Evolutionary conservation across 2,113 vertebrate genomes (phyloP).

Genomic region (Bos javanicus): DNA sequence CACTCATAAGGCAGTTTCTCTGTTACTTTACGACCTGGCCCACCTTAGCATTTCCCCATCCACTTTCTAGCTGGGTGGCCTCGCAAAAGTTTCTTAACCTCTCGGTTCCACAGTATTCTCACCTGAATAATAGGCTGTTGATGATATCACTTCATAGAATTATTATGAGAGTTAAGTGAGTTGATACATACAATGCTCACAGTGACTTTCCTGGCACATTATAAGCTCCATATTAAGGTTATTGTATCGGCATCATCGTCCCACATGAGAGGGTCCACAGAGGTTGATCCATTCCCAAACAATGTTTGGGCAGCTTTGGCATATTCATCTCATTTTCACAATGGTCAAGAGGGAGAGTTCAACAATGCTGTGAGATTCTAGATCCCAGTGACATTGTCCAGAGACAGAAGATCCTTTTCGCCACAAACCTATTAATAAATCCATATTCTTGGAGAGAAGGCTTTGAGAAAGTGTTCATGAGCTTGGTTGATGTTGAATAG

Average conservation of each 20-base stretch:
- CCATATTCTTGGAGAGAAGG: background rate
- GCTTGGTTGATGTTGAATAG: background rate
- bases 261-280: rapidly evolving
- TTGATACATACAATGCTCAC: background rate
- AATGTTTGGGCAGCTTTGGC: background rate
- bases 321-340: background rate
- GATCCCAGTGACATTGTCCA: background rate
- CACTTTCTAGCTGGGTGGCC: background rate
- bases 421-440: background rate
- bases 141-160: background rate
- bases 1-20: background rate
- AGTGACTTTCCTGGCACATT: background rate
- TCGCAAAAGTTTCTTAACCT: background rate
- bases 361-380: rapidly evolving
- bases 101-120: background rate
- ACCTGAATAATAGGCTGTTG: background rate
- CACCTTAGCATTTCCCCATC: background rate
- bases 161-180: background rate
- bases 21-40: background rate
- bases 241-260: background rate
- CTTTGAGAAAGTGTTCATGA: background rate
- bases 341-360: background rate
- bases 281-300: background rate
- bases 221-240: background rate
- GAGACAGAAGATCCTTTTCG: background rate